Conservation (phyloP, 1,140 invertebrate species). For the Drosophila bocki region DNA sequence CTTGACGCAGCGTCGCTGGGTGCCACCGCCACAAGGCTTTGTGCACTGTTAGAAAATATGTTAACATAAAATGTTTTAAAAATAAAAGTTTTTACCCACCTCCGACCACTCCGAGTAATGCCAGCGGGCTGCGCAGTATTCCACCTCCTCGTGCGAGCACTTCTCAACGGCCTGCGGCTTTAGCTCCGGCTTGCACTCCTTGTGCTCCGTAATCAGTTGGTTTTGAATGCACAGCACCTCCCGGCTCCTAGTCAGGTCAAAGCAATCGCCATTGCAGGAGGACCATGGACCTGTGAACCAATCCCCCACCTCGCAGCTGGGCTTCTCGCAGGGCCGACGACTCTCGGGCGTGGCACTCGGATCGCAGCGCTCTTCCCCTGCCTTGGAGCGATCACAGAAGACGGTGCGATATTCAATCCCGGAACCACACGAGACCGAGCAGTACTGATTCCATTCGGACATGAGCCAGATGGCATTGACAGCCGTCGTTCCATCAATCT, state of each 20-base stretch:
- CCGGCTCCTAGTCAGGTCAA: constrained; percentile 85
- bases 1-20: constrained; percentile 87
- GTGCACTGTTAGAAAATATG: constrained; percentile 42
- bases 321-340: constrained; percentile 87
- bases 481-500: constrained; percentile 38
- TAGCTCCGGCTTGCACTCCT: constrained; percentile 78
- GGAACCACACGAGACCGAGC: constrained; percentile 71
- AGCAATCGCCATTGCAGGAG: constrained; percentile 86
- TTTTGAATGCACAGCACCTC: constrained; percentile 85
- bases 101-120: constrained; percentile 88
- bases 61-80: not conserved
- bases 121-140: constrained; percentile 87
- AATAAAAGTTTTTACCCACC: constrained; percentile 62
- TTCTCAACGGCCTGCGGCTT: constrained; percentile 72
- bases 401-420: constrained; percentile 81
- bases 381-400: constrained; percentile 84
- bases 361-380: constrained; percentile 86
- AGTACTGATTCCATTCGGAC: constrained; percentile 84
- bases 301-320: constrained; percentile 87
- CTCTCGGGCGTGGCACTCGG: constrained; percentile 87
- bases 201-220: constrained; percentile 85
- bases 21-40: constrained; percentile 87
- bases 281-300: constrained; percentile 91
- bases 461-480: constrained; percentile 71
- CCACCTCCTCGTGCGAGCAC: constrained; percentile 85